These are phyloP conservation scores for Popillia japonica DNA, from an alignment of 1,140 invertebrate species.

Conservation along the genomic window DNA sequence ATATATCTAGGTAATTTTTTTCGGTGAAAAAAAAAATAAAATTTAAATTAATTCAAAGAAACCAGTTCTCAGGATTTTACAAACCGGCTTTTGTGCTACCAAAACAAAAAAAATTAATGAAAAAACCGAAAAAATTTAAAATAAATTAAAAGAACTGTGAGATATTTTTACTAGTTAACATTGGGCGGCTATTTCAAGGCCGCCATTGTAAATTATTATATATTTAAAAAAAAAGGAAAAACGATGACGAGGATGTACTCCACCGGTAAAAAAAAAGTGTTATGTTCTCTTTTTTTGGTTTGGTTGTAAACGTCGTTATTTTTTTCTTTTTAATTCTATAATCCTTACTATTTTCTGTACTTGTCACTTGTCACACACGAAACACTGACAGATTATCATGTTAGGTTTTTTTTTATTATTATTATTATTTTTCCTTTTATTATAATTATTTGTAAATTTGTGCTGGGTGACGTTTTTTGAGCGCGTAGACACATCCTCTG, in stretches of 20 bases:
- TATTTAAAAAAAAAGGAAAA: conserved; percentile 44
- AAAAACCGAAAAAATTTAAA: conserved; percentile 7
- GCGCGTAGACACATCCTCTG: conserved; percentile 58
- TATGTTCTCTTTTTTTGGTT: conserved; percentile 48
- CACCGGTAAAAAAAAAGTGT: conserved; percentile 47
- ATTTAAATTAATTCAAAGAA: background rate
- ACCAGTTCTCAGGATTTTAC: conserved; percentile 56
- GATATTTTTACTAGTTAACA: conserved; percentile 60
- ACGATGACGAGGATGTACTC: conserved; percentile 56
- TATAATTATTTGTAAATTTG: conserved; percentile 49
- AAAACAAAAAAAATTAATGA: conserved; percentile 6
- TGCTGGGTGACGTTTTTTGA: conserved; percentile 53
- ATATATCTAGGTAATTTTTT: background rate
- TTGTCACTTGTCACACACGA: conserved; percentile 28
- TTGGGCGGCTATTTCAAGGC: background rate
- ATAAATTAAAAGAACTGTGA: conserved; percentile 54
- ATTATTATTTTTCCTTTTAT: conserved; percentile 43
- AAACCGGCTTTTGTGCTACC: conserved; percentile 20
- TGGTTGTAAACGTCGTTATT: conserved; percentile 29
- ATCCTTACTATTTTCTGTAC: conserved; percentile 40
- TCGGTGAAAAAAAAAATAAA: conserved; percentile 13
- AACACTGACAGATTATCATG: conserved; percentile 16
- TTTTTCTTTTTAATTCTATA: conserved; percentile 45
- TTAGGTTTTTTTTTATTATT: background rate
- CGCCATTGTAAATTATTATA: conserved; percentile 52